Evolutionary conservation across 2,797 vertebrate genomes (phyloP).

Genomic region (Cygnus olor): DNA sequence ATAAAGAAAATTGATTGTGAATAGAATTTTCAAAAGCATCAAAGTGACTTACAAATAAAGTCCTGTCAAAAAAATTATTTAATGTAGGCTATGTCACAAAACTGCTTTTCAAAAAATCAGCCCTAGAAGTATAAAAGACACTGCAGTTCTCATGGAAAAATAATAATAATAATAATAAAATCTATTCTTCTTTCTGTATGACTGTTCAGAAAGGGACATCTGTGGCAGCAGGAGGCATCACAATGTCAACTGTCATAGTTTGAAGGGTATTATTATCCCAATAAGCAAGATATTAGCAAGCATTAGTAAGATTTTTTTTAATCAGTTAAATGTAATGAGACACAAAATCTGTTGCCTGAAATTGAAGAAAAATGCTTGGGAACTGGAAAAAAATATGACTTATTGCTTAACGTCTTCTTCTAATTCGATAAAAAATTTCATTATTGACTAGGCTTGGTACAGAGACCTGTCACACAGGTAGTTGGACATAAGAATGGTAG

Average conservation of each 20-base stretch:
- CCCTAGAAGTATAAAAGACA: background rate
- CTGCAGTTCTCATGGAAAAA: background rate
- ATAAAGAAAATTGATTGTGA: background rate
- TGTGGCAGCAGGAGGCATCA: background rate
- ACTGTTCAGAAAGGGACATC: background rate
- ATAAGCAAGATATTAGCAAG: background rate
- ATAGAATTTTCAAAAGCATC: background rate
- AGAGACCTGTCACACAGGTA: background rate
- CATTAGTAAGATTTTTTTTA: background rate
- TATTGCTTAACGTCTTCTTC: background rate
- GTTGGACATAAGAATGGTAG: background rate
- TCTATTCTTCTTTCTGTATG: background rate
- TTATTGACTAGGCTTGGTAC: background rate
- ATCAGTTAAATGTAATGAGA: conserved; percentile 9
- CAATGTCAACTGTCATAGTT: background rate
- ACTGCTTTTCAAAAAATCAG: background rate
- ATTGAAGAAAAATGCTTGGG: background rate
- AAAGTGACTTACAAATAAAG: conserved; percentile 26
- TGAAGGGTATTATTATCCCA: conserved; percentile 37
- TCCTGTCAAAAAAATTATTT: conserved; percentile 23
- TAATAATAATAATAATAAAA: background rate
- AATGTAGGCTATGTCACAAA: background rate
- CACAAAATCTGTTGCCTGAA: conserved; percentile 6
- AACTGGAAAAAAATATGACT: background rate
- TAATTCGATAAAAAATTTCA: background rate